These are phyloP conservation scores for Megamerina dolium DNA, from an alignment of 2,888 invertebrate genomes.

Conservation along the genomic window DNA sequence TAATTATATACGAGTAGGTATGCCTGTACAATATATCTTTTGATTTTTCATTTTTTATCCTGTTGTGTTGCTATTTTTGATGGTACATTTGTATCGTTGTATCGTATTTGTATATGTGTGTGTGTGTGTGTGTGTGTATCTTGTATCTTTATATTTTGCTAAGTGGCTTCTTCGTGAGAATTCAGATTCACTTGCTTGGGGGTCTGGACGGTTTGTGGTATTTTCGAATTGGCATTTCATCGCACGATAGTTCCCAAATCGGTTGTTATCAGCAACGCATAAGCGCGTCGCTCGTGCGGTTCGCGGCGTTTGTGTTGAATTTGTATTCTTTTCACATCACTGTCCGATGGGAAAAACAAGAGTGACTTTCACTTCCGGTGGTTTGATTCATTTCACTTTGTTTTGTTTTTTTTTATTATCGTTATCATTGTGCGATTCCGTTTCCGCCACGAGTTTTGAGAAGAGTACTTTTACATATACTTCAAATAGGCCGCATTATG, in stretches of 20 bases:
- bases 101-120: conserved; percentile 19
- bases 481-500: too few species aligned
- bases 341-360: conserved; percentile 15
- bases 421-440: conserved; percentile 19
- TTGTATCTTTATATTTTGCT: conserved; percentile 10
- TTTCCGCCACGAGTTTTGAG: too few species aligned
- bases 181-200: conserved; percentile 18
- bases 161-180: conserved; percentile 14
- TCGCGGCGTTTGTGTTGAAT: conserved; percentile 6
- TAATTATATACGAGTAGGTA: too few species aligned
- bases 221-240: conserved; percentile 31
- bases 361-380: conserved; percentile 10
- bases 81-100: conserved; percentile 17
- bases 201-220: conserved; percentile 23
- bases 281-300: conserved; percentile 16
- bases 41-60: conserved; percentile 11
- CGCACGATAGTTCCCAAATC: conserved; percentile 33
- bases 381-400: conserved; percentile 5
- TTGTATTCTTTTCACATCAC: conserved; percentile 4
- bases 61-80: conserved; percentile 6
- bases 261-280: conserved; percentile 25
- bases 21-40: too few species aligned
- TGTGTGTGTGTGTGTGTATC: conserved; percentile 21
- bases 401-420: conserved; percentile 5
- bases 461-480: too few species aligned